A percentile compares a stretch with the other conserved stretches of the same genome.
These are phyloP conservation scores for Aspidoscelis tigris DNA, from an alignment of 2,113 vertebrate species.

Conservation along the genomic window DNA sequence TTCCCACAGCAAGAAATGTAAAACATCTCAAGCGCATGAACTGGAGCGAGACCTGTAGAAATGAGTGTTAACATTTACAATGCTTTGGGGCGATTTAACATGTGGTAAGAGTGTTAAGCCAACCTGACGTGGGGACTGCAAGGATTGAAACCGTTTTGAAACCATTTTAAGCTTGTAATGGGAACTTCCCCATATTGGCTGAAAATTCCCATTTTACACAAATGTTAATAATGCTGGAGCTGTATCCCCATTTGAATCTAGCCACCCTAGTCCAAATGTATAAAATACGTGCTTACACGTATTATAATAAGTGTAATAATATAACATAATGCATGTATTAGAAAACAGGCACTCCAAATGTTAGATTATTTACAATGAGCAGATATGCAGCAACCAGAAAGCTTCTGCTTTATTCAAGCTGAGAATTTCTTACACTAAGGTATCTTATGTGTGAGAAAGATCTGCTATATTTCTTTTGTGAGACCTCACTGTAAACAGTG, in stretches of 20 bases:
- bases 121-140: too few relatives aligned
- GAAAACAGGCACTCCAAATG: background rate
- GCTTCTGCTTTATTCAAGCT: constrained; percentile 24
- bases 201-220: background rate
- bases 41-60: too few relatives aligned
- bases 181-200: too few relatives aligned
- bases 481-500: constrained; percentile 60
- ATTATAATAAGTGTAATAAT: constrained; percentile 33
- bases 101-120: too few relatives aligned
- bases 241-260: background rate
- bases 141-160: too few relatives aligned
- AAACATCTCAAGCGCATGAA: too few relatives aligned
- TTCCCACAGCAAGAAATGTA: too few relatives aligned
- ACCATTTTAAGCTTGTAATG: too few relatives aligned
- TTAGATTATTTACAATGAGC: background rate
- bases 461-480: constrained; percentile 50
- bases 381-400: background rate
- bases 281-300: background rate
- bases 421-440: background rate
- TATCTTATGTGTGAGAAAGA: background rate
- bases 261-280: background rate
- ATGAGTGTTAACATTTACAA: too few relatives aligned
- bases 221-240: background rate
- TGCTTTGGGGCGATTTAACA: too few relatives aligned
- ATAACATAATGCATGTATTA: constrained; percentile 22